Evolutionary conservation across 2,888 invertebrate species (phyloP).

Genomic region (Camponotus fellah): DNA sequence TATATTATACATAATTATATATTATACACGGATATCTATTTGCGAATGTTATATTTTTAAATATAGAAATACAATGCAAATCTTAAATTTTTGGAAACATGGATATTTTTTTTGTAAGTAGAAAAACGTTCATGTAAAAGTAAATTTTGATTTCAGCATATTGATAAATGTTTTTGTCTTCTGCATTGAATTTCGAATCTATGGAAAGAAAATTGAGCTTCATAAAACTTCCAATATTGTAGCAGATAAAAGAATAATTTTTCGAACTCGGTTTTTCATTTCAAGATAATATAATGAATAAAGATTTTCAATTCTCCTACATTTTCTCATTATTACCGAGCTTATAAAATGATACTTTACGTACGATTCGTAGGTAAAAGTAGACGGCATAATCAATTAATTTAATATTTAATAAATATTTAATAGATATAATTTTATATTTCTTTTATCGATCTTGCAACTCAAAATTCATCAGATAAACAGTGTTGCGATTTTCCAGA

Average conservation of each 20-base stretch:
- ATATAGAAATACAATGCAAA: background rate
- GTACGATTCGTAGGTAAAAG: background rate
- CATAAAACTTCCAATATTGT: background rate
- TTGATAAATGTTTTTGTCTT: background rate
- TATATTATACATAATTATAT: background rate
- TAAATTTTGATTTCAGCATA: background rate
- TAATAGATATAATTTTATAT: slow-evolving; percentile 21
- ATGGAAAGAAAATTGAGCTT: background rate
- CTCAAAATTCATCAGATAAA: slow-evolving; percentile 23
- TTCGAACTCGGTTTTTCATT: background rate
- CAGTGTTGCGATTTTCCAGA: slow-evolving; percentile 23
- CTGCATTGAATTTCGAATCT: background rate
- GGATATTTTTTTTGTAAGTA: background rate
- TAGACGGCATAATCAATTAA: background rate
- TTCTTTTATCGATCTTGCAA: background rate
- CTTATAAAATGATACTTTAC: background rate
- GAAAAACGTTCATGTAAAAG: background rate
- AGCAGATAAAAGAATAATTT: background rate
- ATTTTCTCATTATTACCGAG: background rate
- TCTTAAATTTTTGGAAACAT: background rate
- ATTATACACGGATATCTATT: background rate
- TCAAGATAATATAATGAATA: background rate
- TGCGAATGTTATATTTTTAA: background rate
- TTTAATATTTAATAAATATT: background rate
- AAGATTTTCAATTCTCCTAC: background rate